A percentile compares a stretch with the other conserved stretches of the same genome.
Evolutionary conservation across 2,113 vertebrate species (phyloP).

Genomic region (Lucifuga dentata): DNA sequence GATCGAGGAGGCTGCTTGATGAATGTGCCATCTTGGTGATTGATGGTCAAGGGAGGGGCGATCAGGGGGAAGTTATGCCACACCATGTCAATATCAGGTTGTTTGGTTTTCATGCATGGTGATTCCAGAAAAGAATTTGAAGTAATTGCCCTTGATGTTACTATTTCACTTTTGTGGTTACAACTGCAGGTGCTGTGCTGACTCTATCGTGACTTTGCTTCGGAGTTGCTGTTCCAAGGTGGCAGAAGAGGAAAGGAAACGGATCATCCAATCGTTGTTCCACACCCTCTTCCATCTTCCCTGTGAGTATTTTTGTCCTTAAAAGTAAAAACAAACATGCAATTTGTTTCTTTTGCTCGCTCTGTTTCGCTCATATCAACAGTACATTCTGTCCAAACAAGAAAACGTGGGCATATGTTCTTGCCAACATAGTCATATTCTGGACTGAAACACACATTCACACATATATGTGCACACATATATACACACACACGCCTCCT

Average conservation of each 20-base stretch:
- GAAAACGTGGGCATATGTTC: background rate
- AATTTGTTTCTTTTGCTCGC: too few species aligned
- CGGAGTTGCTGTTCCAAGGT: background rate
- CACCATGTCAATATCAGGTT: conserved; percentile 63
- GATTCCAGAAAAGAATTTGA: conserved; percentile 23
- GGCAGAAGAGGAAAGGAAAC: conserved; percentile 8
- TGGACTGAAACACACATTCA: conserved; percentile 5
- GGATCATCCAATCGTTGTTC: background rate
- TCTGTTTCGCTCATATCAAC: conserved; percentile 7
- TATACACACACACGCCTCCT: conserved; percentile 4
- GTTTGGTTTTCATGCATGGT: conserved; percentile 56
- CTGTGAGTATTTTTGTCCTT: background rate
- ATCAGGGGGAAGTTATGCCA: conserved; percentile 69
- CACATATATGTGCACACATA: too few species aligned
- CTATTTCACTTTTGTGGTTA: conserved; percentile 24
- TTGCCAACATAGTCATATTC: too few species aligned
- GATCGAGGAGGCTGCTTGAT: conserved; percentile 67
- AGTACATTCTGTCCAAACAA: too few species aligned
- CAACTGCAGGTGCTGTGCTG: background rate
- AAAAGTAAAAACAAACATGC: background rate
- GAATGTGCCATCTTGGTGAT: conserved; percentile 72
- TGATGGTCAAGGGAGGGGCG: conserved; percentile 71
- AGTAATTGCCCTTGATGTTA: conserved; percentile 52
- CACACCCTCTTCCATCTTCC: background rate
- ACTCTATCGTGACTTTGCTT: background rate